Evolutionary conservation across 64 coral and sea anemone species (phyloP).

Genomic region (Hydrozoanthus tunicans): DNA sequence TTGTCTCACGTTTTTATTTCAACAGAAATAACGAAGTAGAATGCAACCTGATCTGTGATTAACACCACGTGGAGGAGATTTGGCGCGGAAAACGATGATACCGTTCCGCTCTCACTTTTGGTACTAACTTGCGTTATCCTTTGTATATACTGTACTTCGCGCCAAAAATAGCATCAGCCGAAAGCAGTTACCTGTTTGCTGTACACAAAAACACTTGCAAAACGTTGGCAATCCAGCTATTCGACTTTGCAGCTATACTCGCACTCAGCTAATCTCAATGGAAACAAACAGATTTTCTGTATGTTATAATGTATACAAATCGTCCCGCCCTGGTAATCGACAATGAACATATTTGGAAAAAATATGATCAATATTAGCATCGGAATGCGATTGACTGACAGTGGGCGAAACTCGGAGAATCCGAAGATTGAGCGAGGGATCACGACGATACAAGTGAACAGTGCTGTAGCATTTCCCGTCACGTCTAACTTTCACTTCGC

Average conservation of each 20-base stretch:
- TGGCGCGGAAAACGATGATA: neutral
- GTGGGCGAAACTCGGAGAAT: conserved; percentile 43
- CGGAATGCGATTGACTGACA: conserved; percentile 63
- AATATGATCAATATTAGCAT: conserved; percentile 42
- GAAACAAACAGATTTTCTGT: conserved; percentile 16
- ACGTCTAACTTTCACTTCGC: conserved; percentile 25
- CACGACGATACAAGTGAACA: conserved; percentile 21
- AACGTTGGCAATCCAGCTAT: neutral
- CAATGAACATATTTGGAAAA: conserved; percentile 59
- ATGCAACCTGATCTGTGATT: neutral
- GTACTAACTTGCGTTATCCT: no score
- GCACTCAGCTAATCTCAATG: neutral
- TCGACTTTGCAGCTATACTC: neutral
- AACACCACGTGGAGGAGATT: neutral
- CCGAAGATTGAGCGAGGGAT: conserved; percentile 50
- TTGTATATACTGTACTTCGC: neutral
- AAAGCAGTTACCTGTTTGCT: neutral
- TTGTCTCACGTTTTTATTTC: no score
- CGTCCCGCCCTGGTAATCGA: conserved; percentile 16
- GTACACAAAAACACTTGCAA: neutral
- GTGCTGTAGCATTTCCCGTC: conserved; percentile 26
- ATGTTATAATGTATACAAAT: conserved; percentile 17
- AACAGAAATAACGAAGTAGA: no score
- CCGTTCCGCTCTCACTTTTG: neutral
- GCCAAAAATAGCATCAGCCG: neutral